Conservation (phyloP, 1,140 invertebrate genomes). For the Araneus ventricosus region DNA sequence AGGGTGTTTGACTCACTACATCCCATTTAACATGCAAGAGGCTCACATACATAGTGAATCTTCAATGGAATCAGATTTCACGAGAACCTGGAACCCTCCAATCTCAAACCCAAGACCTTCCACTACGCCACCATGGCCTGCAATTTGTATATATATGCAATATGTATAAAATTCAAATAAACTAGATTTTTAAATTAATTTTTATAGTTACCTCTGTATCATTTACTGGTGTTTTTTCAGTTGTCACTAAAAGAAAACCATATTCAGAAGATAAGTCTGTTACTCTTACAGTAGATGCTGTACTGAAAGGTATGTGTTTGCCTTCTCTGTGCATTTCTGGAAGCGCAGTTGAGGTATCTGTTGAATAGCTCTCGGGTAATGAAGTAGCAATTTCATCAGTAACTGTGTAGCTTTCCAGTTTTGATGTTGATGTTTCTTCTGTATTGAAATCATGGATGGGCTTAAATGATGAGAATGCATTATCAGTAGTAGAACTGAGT, state of each 20-base stretch:
- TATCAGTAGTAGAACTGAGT: not conserved
- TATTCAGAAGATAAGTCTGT: not conserved
- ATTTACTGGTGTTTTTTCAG: not conserved
- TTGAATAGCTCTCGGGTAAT: not conserved
- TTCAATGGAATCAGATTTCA: too few species aligned
- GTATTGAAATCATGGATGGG: not conserved
- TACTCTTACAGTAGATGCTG: not conserved
- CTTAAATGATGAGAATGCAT: not conserved
- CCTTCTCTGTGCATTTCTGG: conserved; percentile 40
- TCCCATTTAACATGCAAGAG: too few species aligned
- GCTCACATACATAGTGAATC: too few species aligned
- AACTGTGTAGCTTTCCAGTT: not conserved
- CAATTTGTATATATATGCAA: too few species aligned
- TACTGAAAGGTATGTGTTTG: conserved; percentile 53
- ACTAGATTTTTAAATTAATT: not conserved
- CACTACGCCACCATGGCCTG: too few species aligned
- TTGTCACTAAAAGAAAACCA: not conserved
- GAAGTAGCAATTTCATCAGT: not conserved
- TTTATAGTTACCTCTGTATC: not conserved
- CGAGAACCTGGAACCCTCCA: too few species aligned
- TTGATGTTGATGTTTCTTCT: not conserved
- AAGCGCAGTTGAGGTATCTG: not conserved
- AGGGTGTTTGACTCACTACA: too few species aligned
- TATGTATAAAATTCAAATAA: not conserved
- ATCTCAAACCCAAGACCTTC: too few species aligned